Base-by-base conservation (phyloP, 1,140 invertebrate species). In the Drosophila sp. region DNA sequence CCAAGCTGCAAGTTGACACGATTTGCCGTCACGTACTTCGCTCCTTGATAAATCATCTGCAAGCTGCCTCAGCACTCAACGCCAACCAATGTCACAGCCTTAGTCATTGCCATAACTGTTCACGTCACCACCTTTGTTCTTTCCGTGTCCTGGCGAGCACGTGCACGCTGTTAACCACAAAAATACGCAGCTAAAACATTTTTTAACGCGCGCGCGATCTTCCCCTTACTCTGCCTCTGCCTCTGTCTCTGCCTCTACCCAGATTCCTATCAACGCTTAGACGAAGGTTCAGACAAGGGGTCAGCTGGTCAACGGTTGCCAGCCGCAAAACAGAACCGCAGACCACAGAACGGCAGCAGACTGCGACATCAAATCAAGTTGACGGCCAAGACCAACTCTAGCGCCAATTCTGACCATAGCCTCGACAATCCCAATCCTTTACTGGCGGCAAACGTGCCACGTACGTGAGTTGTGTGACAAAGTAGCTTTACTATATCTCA, bases 101-200 rank as follows among this genome's bases (percentile, higher is more conserved):
- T 73, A 14, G n/a, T 14, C 27, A 32, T 21, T 8, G 8, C 18
- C 45, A 25, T 50, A 50, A 32, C 46, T 50, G 46, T 16, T 2
- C 78, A 18, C 63, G 62, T 53, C 62, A 61, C 72, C 83, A 86
- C 82, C 82, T 89, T 84, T 78, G 56, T 25, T 16, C 41, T 16
- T 38, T 27, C 18, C 41, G n/a, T 25, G 46, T 29, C 27, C 14
- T 11, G 13, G 9, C 54, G n/a, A 69, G 82, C 82, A 86, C 82
- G 82, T 86, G 75, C 82, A 64, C 41, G 78, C 82, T 86, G 83
- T 86, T 86, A 86, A 78, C 82, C 82, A 71, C 75, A 81, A 86
- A 81, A 87, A 59, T 72, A 61, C 75, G 71, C 82, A 76, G 76
- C 78, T 76, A 78, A 87, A 86, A 86, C 78, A 86, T 81, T 84